phyloP scores from a whole-genome alignment of 2,888 invertebrate species.

The Stenoptilia bipunctidactyla region DNA sequence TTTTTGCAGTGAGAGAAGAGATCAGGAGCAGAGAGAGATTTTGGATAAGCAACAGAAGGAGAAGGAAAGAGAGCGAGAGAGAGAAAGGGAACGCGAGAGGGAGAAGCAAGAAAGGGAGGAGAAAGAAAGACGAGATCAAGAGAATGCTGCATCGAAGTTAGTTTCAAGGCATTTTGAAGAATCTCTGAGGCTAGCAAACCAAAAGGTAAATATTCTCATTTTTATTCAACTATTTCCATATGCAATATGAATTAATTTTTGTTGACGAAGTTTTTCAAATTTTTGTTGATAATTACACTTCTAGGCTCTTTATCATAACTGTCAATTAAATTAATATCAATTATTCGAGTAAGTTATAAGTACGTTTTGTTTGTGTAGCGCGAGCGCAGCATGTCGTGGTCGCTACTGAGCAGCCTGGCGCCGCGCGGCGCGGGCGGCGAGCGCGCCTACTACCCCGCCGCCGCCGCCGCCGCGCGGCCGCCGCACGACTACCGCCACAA shows the following conservation, averaged over 20 bases:
- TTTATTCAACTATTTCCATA: too few species aligned
- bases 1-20: constrained; percentile 29
- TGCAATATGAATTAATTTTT: too few species aligned
- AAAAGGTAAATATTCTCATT: constrained; percentile 81
- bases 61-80: constrained; percentile 74
- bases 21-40: constrained; percentile 71
- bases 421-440: constrained; percentile 36
- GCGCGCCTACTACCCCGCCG: constrained; percentile 22
- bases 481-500: constrained; percentile 39
- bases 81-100: constrained; percentile 59
- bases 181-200: constrained; percentile 82
- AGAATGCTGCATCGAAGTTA: constrained; percentile 82
- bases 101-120: constrained; percentile 68
- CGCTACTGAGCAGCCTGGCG: constrained; percentile 65
- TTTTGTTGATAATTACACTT: too few species aligned
- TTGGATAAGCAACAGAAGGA: constrained; percentile 76
- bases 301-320: too few species aligned
- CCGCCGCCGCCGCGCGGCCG: constrained; percentile 21
- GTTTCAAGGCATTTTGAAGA: constrained; percentile 93
- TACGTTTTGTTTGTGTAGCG: constrained; percentile 41
- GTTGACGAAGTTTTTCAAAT: too few species aligned
- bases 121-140: constrained; percentile 73
- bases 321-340: too few species aligned
- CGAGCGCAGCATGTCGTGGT: constrained; percentile 68
- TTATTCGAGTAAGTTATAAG: background rate